These are phyloP conservation scores for Clytia hemisphaerica DNA, from an alignment of 30 jellyfish, hydroid and myxozoan genomes.

Conservation along the genomic window DNA sequence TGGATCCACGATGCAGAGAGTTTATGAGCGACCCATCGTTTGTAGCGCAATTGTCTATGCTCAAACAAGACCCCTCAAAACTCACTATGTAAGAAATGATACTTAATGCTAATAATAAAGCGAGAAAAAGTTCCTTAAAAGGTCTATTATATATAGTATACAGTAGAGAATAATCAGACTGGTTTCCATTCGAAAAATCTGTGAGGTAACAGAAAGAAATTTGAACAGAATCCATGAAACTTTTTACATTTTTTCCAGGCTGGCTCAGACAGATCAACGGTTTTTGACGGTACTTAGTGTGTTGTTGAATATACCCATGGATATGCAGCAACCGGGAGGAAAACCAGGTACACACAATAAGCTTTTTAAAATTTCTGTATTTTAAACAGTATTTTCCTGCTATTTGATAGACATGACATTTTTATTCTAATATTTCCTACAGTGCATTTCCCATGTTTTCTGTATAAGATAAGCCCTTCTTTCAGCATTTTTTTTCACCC, in stretches of 20 bases:
- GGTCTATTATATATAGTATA: not conserved
- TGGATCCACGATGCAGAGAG: conserved; percentile 74
- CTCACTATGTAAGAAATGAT: conserved; percentile 54
- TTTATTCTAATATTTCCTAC: too few relatives aligned
- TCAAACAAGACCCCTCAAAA: conserved; percentile 70
- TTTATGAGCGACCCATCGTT: conserved; percentile 78
- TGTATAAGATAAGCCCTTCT: too few relatives aligned
- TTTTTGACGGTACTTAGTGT: conserved; percentile 90
- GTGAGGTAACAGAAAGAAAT: not conserved
- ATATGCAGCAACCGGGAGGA: conserved; percentile 61
- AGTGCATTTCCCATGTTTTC: too few relatives aligned
- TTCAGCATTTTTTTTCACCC: too few relatives aligned
- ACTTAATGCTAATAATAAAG: not conserved
- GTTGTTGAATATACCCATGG: conserved; percentile 57
- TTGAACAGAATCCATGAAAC: not conserved
- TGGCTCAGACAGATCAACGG: conserved; percentile 78
- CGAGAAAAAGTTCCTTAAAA: not conserved
- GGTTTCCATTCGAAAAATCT: not conserved
- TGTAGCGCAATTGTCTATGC: conserved; percentile 43
- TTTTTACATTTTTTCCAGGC: conserved; percentile 33
- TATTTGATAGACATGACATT: too few relatives aligned
- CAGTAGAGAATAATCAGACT: not conserved
- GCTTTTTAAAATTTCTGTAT: not conserved
- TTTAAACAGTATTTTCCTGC: not conserved
- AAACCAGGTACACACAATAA: not conserved